These are phyloP conservation scores for Lasaia peninsularis DNA, from an alignment of 1,140 invertebrate species.

Conservation along the genomic window DNA sequence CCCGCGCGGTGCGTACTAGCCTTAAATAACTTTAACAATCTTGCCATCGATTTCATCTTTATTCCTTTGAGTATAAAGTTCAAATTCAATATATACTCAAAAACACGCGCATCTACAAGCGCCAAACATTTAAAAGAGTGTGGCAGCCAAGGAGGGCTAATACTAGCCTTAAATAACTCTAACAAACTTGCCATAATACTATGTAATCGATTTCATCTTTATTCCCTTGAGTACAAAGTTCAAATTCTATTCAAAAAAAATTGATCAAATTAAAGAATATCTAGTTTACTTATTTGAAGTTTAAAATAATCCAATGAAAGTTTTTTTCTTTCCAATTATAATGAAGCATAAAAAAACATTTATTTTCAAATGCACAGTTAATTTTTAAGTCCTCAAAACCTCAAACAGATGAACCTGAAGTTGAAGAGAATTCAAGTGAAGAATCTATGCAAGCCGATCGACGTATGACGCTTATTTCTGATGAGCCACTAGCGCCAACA, in stretches of 20 bases:
- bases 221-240: too few relatives aligned
- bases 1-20: slow-evolving; percentile 56
- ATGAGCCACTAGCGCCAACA: slow-evolving; percentile 22
- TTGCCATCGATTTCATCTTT: neutral
- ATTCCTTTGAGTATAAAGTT: too few relatives aligned
- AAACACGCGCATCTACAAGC: too few relatives aligned
- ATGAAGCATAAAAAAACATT: too few relatives aligned
- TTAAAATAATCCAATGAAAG: too few relatives aligned
- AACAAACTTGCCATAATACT: slow-evolving; percentile 14
- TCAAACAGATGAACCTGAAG: slow-evolving; percentile 48
- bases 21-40: slow-evolving; percentile 1
- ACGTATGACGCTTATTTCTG: slow-evolving; percentile 57
- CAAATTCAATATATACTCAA: too few relatives aligned
- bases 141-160: slow-evolving; percentile 55
- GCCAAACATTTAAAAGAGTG: too few relatives aligned
- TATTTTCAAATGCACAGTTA: too few relatives aligned
- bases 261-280: too few relatives aligned
- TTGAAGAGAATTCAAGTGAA: slow-evolving; percentile 43
- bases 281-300: too few relatives aligned
- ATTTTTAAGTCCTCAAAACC: slow-evolving; percentile 22
- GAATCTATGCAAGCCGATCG: slow-evolving; percentile 48
- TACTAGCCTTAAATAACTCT: slow-evolving; percentile 27
- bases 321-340: too few relatives aligned
- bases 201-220: neutral
- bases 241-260: too few relatives aligned